Evolutionary conservation across 2,888 invertebrate genomes (phyloP), one percentile per base, ranked within the genome.

Genomic region (Erpobdella octoculata): DNA sequence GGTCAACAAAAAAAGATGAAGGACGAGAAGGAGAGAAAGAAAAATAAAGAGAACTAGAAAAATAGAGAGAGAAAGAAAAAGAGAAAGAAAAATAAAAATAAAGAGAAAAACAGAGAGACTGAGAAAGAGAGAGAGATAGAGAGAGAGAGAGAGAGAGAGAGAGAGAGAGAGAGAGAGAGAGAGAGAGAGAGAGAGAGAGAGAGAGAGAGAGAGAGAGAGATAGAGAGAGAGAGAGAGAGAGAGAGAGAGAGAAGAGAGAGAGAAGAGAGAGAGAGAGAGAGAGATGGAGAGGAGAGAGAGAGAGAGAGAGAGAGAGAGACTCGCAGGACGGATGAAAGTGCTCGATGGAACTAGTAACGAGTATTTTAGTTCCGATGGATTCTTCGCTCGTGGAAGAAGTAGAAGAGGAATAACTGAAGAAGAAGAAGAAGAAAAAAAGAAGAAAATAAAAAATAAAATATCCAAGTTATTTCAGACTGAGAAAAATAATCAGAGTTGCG

Each of bases 121-220:
- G n/a, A n/a, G n/a, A n/a, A n/a, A n/a, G n/a, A n/a, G n/a, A n/a
- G n/a, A n/a, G n/a, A n/a, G n/a, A n/a, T n/a, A n/a, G n/a, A n/a
- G n/a, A n/a, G n/a, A n/a, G n/a, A n/a, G n/a, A n/a, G n/a, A n/a
- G n/a, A n/a, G n/a, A n/a, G n/a, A n/a, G 69, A 64, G 33, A 33
- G 5, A 67, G 69, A 69, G 33, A 33, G 33, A 64, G 67, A 28
- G 33, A 33, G 31, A 69, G 69, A 58, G 5, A 15, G 33, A 64
- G 69, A 64, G 33, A 33, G 5, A 67, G 69, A 68, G 33, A 33
- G 33, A 64, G 67, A 28, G 31, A 33, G 33, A 69, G 69, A 69
- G 5, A 25, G 31, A 68, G n/a, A n/a, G n/a, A n/a, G n/a, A n/a
- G n/a, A n/a, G n/a, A n/a, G n/a, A n/a, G n/a, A n/a, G n/a, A n/a